phyloP scores from a whole-genome alignment of 1,140 invertebrate species.

The Caenorhabditis remanei region DNA sequence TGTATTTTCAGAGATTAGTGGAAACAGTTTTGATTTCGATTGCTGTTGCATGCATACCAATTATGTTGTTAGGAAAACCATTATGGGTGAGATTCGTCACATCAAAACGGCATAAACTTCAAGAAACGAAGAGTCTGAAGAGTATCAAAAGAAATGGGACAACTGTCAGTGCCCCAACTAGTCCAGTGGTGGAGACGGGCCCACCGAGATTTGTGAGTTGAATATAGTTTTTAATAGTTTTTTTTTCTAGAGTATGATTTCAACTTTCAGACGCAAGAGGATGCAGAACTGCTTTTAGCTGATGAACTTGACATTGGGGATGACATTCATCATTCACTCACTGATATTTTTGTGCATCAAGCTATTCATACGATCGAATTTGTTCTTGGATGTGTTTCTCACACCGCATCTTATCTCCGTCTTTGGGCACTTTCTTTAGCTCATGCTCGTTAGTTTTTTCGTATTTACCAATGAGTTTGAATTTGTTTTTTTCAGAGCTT shows the following conservation, averaged over 20 bases:
- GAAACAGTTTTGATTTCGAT: conserved; percentile 85
- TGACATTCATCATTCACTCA: conserved; percentile 59
- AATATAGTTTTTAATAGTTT: no score
- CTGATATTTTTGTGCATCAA: conserved; percentile 65
- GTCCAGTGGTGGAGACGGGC: conserved; percentile 38
- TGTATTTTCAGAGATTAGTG: conserved; percentile 82
- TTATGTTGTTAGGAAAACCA: conserved; percentile 92
- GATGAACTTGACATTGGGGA: conserved; percentile 57
- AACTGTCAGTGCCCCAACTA: conserved; percentile 17
- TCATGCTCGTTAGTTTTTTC: conserved; percentile 87
- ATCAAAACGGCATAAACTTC: conserved; percentile 10
- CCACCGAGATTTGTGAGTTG: conserved; percentile 30
- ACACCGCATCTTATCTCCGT: conserved; percentile 94
- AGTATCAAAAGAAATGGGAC: conserved; percentile 44
- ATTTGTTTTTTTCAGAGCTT: conserved; percentile 71
- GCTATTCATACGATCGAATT: conserved; percentile 97
- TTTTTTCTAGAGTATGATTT: not conserved
- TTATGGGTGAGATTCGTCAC: conserved; percentile 61
- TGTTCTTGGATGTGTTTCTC: conserved; percentile 92
- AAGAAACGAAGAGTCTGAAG: conserved; percentile 32
- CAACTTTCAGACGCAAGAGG: not conserved
- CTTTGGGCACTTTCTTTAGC: conserved; percentile 95
- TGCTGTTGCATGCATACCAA: conserved; percentile 88
- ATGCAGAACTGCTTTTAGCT: conserved; percentile 30
- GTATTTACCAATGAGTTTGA: not conserved